These are phyloP conservation scores for Anas platyrhynchos DNA, from an alignment of 2,113 vertebrate species.

Conservation along the genomic window DNA sequence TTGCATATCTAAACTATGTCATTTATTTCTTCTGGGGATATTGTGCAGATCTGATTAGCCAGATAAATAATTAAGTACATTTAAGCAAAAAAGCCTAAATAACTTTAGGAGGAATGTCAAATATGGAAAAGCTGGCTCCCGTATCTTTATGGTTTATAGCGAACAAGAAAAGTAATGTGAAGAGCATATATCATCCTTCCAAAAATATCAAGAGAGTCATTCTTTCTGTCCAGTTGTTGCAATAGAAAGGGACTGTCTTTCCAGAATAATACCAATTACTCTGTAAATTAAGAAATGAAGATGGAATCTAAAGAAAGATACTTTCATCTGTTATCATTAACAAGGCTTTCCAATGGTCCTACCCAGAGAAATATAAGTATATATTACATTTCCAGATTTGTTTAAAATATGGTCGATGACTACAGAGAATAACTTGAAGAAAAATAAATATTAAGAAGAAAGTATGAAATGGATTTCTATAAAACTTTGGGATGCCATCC, in stretches of 20 bases:
- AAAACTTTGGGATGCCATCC: not conserved
- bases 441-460: not conserved
- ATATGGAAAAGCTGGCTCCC: not conserved
- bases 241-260: not conserved
- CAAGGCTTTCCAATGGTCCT: not conserved
- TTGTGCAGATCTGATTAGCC: conserved; percentile 14
- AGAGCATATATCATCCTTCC: not conserved
- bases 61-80: conserved; percentile 44
- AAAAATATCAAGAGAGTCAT: not conserved
- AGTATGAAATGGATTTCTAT: not conserved
- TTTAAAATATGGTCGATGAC: not conserved
- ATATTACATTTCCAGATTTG: not conserved
- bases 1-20: conserved; percentile 27
- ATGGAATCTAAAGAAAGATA: not conserved
- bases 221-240: not conserved
- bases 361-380: not conserved
- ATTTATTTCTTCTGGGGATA: conserved; percentile 32
- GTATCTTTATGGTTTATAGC: not conserved
- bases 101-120: conserved; percentile 23
- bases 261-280: not conserved
- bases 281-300: not conserved
- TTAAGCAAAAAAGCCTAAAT: conserved; percentile 15
- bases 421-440: not conserved
- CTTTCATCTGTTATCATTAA: not conserved
- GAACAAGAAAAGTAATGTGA: not conserved